A percentile compares a stretch with the other conserved stretches of the same genome.
Evolutionary conservation across 1,140 invertebrate genomes (phyloP).

Genomic region (Bradynema listronoti): DNA sequence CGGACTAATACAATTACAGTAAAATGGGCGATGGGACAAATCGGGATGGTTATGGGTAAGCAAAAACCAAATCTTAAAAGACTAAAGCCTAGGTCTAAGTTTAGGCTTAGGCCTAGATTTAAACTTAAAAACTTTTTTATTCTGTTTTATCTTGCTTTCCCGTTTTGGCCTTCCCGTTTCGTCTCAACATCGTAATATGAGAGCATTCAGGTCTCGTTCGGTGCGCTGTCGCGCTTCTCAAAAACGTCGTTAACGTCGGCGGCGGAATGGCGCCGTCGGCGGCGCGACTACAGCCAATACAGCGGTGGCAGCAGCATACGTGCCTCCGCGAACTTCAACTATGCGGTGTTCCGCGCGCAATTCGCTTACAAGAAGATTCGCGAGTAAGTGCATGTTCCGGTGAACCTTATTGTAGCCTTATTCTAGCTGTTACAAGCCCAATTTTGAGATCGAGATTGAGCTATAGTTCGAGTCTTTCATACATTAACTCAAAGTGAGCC

Average conservation of each 20-base stretch:
- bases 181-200: background rate
- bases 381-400: slow-evolving; percentile 24
- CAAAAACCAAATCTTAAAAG: too few relatives aligned
- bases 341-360: slow-evolving; percentile 29
- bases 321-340: slow-evolving; percentile 23
- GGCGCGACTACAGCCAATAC: too few relatives aligned
- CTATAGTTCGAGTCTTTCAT: background rate
- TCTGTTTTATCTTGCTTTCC: background rate
- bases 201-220: slow-evolving; percentile 3
- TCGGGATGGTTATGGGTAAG: too few relatives aligned
- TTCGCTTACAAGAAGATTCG: slow-evolving; percentile 30
- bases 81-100: too few relatives aligned
- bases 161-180: background rate
- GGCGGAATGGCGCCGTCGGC: background rate
- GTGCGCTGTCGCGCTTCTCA: slow-evolving; percentile 2
- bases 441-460: background rate
- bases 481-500: too few relatives aligned
- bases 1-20: too few relatives aligned
- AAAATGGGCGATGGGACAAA: too few relatives aligned
- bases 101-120: too few relatives aligned
- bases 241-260: background rate
- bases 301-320: too few relatives aligned
- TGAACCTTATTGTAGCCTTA: background rate
- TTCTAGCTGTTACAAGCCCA: background rate
- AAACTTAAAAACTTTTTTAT: too few relatives aligned